Evolutionary conservation across 1,140 invertebrate species (phyloP).

Genomic region (Drosophila micromelanica): DNA sequence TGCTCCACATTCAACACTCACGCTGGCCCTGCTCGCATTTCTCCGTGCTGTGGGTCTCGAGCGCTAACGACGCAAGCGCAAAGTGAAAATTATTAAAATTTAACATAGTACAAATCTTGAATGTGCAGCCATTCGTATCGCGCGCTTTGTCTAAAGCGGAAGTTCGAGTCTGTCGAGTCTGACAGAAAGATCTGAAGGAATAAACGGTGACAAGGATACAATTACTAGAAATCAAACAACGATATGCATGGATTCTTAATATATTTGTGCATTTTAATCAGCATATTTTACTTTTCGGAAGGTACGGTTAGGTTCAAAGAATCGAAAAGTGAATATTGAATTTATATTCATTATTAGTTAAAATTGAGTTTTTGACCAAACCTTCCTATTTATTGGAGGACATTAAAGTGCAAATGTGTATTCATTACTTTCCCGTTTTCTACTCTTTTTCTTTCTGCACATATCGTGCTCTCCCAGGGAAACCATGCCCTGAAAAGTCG

Average conservation of each 20-base stretch:
- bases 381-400: no score
- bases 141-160: constrained; percentile 60
- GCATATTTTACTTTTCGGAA: constrained; percentile 78
- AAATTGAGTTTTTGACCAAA: no score
- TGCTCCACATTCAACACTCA: constrained; percentile 29
- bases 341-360: no score
- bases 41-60: constrained; percentile 14
- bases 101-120: constrained; percentile 52
- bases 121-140: constrained; percentile 74
- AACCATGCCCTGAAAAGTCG: constrained; percentile 85
- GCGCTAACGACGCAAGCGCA: constrained; percentile 23
- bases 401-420: not conserved
- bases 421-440: constrained; percentile 13
- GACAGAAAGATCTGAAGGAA: constrained; percentile 22
- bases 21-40: constrained; percentile 28
- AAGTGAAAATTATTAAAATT: constrained; percentile 77
- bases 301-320: constrained; percentile 44
- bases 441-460: constrained; percentile 14
- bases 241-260: constrained; percentile 57
- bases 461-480: constrained; percentile 49
- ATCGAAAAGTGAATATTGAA: no score
- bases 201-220: constrained; percentile 26
- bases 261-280: constrained; percentile 53
- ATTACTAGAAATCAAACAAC: constrained; percentile 10
- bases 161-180: constrained; percentile 28